Percentiles rank a stretch among this genome's conserved stretches.
These are phyloP conservation scores for Leuciscus waleckii DNA, from an alignment of 2,797 vertebrate genomes.

Conservation along the genomic window DNA sequence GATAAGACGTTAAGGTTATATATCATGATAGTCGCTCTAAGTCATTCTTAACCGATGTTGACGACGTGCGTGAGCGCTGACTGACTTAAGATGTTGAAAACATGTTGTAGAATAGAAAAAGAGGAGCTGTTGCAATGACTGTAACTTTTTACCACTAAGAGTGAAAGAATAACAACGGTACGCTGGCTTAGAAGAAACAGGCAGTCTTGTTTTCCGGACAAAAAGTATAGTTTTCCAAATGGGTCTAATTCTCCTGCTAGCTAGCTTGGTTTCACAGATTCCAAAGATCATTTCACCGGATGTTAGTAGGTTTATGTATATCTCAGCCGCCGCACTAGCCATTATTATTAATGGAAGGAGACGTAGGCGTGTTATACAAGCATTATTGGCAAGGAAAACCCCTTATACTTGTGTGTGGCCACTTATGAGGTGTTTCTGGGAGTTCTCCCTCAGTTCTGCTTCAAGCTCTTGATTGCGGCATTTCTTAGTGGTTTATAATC, in stretches of 20 bases:
- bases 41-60: constrained; percentile 13
- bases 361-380: no score
- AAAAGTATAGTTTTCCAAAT: neutral
- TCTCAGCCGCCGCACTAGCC: no score
- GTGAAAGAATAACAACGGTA: neutral
- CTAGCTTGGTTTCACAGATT: neutral
- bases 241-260: neutral
- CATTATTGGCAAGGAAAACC: no score
- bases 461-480: no score
- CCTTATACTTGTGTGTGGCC: no score
- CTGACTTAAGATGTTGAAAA: neutral
- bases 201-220: neutral
- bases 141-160: neutral
- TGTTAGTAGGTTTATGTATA: no score
- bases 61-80: neutral
- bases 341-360: no score
- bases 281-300: no score
- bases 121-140: neutral
- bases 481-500: no score
- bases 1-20: neutral
- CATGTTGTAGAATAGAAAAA: neutral
- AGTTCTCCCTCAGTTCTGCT: no score
- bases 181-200: neutral
- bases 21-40: constrained; percentile 23
- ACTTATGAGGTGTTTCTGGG: no score